Base-by-base conservation (phyloP, 2,113 vertebrate genomes). In the Calyptommatus sinebrachiatus region DNA sequence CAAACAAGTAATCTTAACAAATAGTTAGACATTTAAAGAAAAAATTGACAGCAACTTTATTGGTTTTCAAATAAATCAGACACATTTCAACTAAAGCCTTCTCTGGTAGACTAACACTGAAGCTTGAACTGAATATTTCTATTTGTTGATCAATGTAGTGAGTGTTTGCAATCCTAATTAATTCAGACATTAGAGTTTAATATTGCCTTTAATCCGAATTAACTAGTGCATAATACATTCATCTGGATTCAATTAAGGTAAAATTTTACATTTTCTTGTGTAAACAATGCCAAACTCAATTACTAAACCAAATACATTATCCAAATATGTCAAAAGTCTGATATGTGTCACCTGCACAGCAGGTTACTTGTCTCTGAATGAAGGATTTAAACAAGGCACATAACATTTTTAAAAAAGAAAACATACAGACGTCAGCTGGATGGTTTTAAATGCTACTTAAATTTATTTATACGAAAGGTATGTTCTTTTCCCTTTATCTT, bases 391-490 rank as follows among this genome's bases (percentile, higher is more conserved):
- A 76, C 8, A 65, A 65, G 74, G 41, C 35, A 70, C 28, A 29
- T 57, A 21, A 31, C 26, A 18, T n/a, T 60, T n/a, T 7, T 50
- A 4, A 67, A 48, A 66, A 46, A 46, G 24, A 18, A 31, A 22
- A 68, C 21, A 75, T 31, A 31, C 50, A 80, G 7, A 45, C 22
- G 28, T 31, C 7, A 63, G 26, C 2, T 48, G 41, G 53, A 46
- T 75, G 35, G 57, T 61, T 45, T 69, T 46, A 81, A 68, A 28
- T 8, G 53, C 53, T 57, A 57, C 53, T 75, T 75, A 62, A 41
- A 74, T 73, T 80, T 73, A 80, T 75, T 81, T 46, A 46, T 26
- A 74, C 63, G 35, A 79, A 80, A 80, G 45, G 60, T 29, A 68
- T 71, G 3, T 31, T 73, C 31, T 57, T 57, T 57, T 57, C 53